These are phyloP conservation scores for Danaus plexippus DNA, from an alignment of 1,140 invertebrate species.

Conservation along the genomic window DNA sequence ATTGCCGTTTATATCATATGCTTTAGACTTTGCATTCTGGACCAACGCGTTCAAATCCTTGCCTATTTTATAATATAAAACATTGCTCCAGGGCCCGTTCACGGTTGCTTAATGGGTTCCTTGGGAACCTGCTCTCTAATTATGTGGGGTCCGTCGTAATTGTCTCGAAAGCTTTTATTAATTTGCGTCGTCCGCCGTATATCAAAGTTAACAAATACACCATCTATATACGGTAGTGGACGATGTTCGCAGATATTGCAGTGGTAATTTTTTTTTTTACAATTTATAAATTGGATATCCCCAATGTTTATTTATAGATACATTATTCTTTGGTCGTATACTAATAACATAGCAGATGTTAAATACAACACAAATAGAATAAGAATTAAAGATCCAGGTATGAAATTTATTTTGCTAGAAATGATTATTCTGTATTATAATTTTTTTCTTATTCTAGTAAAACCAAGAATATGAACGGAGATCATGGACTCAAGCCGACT, in stretches of 20 bases:
- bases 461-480: background rate
- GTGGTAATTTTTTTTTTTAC: conserved; percentile 11
- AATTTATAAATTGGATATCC: too few species aligned
- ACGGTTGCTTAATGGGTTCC: conserved; percentile 22
- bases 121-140: conserved; percentile 24
- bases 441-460: background rate
- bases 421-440: too few species aligned
- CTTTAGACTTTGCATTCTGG: conserved; percentile 21
- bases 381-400: too few species aligned
- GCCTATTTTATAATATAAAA: conserved; percentile 20
- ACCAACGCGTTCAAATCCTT: conserved; percentile 22
- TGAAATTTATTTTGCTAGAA: too few species aligned
- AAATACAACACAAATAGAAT: too few species aligned
- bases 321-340: too few species aligned
- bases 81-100: conserved; percentile 15
- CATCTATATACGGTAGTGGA: conserved; percentile 10
- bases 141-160: conserved; percentile 21
- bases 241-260: conserved; percentile 8
- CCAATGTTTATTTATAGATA: too few species aligned
- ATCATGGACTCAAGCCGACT: conserved; percentile 25
- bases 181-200: conserved; percentile 21
- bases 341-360: too few species aligned
- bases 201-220: conserved; percentile 19
- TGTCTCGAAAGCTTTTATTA: conserved; percentile 23
- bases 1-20: conserved; percentile 22